Conservation (phyloP, 2,888 invertebrate species). For the Drosophila siamana region DNA sequence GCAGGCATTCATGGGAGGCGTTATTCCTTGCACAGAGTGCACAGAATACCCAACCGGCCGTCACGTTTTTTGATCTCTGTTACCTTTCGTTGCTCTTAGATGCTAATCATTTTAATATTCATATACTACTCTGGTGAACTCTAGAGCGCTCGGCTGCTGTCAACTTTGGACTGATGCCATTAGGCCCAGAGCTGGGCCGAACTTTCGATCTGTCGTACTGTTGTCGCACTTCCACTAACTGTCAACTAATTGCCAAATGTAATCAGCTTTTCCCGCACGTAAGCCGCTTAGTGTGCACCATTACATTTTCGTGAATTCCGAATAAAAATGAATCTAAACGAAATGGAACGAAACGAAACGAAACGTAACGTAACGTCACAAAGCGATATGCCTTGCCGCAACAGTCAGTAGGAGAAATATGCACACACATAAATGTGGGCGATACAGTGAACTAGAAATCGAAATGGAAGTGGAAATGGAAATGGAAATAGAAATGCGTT, state of each 20-base stretch:
- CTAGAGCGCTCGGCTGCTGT: not conserved
- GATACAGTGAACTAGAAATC: not conserved
- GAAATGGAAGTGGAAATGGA: not conserved
- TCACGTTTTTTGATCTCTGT: constrained; percentile 28
- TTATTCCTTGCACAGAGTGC: constrained; percentile 4
- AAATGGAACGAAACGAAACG: constrained; percentile 25
- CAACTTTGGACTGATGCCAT: constrained; percentile 11
- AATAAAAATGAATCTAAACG: constrained; percentile 63
- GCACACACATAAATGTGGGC: constrained; percentile 32
- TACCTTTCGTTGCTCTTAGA: constrained; percentile 1
- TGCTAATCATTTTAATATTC: constrained; percentile 21
- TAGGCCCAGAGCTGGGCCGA: constrained; percentile 1
- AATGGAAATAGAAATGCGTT: not conserved
- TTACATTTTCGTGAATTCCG: constrained; percentile 62
- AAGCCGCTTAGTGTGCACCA: constrained; percentile 77
- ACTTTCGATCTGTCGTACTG: not conserved
- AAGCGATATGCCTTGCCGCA: constrained; percentile 3
- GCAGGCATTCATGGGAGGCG: constrained; percentile 23
- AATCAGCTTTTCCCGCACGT: constrained; percentile 73
- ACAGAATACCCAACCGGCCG: constrained; percentile 28
- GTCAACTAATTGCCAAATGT: constrained; percentile 78
- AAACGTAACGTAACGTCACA: constrained; percentile 9
- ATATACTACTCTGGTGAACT: constrained; percentile 10
- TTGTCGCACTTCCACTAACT: constrained; percentile 46
- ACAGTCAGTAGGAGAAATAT: constrained; percentile 14